Percentiles rank a stretch among this genome's conserved stretches.
Conservation (phyloP, 2,797 vertebrate genomes). For the Sarcophilus harrisii region DNA sequence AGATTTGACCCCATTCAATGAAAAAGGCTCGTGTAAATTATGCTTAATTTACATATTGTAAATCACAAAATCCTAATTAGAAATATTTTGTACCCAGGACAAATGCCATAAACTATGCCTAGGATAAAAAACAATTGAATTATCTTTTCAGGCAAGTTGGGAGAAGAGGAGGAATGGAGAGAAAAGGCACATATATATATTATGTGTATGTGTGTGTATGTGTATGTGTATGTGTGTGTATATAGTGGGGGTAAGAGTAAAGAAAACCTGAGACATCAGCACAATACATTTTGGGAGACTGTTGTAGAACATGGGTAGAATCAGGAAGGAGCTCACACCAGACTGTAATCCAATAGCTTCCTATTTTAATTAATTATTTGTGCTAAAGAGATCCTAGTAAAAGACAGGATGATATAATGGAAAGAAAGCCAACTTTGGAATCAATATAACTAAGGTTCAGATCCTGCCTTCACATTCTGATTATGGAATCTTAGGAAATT, state of each 20-base stretch:
- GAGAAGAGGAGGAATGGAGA: neutral
- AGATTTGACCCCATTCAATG: neutral
- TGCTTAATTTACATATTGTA: neutral
- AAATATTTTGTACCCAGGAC: neutral
- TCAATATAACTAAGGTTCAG: neutral
- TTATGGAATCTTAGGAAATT: neutral
- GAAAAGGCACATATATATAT: too few species aligned
- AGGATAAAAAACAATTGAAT: neutral
- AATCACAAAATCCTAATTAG: neutral
- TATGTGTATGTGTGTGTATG: neutral
- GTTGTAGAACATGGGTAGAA: neutral
- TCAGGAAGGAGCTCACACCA: neutral
- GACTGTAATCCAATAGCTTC: neutral
- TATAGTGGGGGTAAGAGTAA: neutral
- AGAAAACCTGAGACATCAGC: neutral
- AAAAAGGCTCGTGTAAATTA: neutral
- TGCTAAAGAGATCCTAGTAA: neutral
- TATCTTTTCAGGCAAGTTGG: neutral
- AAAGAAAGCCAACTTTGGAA: neutral
- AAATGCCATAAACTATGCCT: neutral
- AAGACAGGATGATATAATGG: neutral
- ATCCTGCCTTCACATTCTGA: neutral
- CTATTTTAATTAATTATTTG: neutral
- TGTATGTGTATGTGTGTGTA: too few species aligned
- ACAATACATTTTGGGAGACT: neutral